phyloP scores from a whole-genome alignment of 92 coral and sea anemone species.

The Epizoanthus fatuus region DNA sequence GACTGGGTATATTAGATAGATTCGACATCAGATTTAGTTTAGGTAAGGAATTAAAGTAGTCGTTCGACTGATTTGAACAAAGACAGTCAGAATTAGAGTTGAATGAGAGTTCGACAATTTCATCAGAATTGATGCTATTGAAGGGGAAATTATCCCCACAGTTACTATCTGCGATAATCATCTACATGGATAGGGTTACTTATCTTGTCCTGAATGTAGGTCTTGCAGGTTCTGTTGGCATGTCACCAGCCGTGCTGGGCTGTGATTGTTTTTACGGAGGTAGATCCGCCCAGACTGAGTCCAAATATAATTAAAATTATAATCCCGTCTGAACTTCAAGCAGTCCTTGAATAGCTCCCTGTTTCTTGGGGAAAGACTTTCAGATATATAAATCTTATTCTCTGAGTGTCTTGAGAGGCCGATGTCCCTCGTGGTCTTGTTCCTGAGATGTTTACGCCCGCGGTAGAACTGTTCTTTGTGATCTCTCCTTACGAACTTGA shows the following conservation, averaged over 20 bases:
- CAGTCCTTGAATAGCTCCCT: constrained; percentile 11
- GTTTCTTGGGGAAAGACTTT: constrained; percentile 9
- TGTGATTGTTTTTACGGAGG: not conserved
- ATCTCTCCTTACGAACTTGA: constrained; percentile 11
- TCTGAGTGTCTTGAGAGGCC: not conserved
- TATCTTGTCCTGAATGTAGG: constrained; percentile 5
- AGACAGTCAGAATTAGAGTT: constrained; percentile 5
- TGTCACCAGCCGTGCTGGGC: constrained; percentile 10
- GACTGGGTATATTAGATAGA: constrained; percentile 11
- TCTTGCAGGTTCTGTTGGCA: not conserved
- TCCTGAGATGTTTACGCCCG: not conserved
- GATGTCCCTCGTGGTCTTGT: constrained; percentile 8
- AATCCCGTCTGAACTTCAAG: constrained; percentile 3
- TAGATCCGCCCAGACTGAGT: not conserved
- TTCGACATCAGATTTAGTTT: constrained; percentile 19
- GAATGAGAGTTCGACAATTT: constrained; percentile 8
- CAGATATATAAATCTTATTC: not conserved
- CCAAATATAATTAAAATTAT: constrained; percentile 9
- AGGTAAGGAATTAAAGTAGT: constrained; percentile 16
- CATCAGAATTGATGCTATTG: too few species aligned
- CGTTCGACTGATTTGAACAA: not conserved
- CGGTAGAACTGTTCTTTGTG: not conserved
- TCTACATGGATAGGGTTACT: not conserved
- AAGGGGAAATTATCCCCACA: too few species aligned
- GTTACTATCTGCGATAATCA: not conserved